A percentile compares a stretch with the other conserved stretches of the same genome.
phyloP scores from a whole-genome alignment of 2,797 vertebrate species.

The Cirrhinus mrigala region DNA sequence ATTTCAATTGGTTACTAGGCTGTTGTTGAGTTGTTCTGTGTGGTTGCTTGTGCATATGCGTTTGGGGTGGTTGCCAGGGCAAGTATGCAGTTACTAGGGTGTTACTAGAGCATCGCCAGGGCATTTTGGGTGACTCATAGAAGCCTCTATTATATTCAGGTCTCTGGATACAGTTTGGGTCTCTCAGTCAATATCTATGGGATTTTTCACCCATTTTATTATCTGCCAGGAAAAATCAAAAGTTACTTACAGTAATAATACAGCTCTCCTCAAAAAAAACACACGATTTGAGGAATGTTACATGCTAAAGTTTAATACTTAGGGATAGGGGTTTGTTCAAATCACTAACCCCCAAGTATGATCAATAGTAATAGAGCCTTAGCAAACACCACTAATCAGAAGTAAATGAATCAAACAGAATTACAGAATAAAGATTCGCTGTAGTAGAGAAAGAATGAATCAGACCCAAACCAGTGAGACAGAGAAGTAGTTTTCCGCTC shows the following conservation, averaged over 20 bases:
- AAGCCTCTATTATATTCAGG: not conserved
- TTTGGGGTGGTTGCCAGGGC: not conserved
- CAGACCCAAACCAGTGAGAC: constrained; percentile 20
- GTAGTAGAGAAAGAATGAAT: constrained; percentile 9
- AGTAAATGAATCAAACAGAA: not conserved
- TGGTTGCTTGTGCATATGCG: not conserved
- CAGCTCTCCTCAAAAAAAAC: constrained; percentile 13
- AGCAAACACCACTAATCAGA: constrained; percentile 20
- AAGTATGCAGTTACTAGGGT: not conserved
- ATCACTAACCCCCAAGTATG: constrained; percentile 22
- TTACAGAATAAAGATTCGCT: constrained; percentile 7
- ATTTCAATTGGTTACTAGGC: not conserved
- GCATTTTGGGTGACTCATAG: not conserved
- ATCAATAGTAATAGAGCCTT: not conserved
- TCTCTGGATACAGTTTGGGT: not conserved
- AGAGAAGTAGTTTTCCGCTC: constrained; percentile 30
- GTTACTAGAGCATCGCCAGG: not conserved
- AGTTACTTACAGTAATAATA: constrained; percentile 9
- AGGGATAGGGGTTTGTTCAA: not conserved
- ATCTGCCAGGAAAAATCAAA: not conserved
- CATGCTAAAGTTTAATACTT: constrained; percentile 7
- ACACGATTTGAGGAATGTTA: constrained; percentile 20
- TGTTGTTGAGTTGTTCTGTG: not conserved
- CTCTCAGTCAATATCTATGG: not conserved
- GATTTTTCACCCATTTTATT: not conserved